Evolutionary conservation across 2,888 invertebrate genomes (phyloP), one percentile per base, ranked within the genome.

Genomic region (Lypha dubia): DNA sequence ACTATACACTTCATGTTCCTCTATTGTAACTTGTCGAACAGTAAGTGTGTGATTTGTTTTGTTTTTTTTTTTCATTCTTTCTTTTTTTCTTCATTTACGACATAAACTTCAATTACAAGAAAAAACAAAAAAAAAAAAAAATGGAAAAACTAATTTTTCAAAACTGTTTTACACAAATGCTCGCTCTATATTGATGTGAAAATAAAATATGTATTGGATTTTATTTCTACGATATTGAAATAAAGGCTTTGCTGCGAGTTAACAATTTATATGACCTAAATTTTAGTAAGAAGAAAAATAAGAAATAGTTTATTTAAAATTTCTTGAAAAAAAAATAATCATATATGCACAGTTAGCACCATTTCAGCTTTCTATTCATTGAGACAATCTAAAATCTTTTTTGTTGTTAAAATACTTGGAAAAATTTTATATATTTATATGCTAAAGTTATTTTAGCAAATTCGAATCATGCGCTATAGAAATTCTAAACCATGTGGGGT

Each of bases 91-190:
- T 24, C 17, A 5, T 8, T 28, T 11, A 63, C 35, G 63, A 71
- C 71, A 79, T 56, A 71, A 65, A 79, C 71, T 71, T 71, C 56
- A 65, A 38, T 79, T 79, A 71, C 63, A 60, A 38, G 17, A 15
- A 9, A 8, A 20, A 24, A 3, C 17, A 41, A 9, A 28, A 28
- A 9, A 41, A 41, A 15, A 32, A 15, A 9, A 41, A 41, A 15
- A n/a, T n/a, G n/a, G n/a, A n/a, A 63, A 41, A 20, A 65, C 15
- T 41, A 15, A 38, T 15, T 13, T 0, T 15, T 65, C 15, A 49
- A 75, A 22, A 65, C 22, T 13, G 5, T 56, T 75, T 38, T 53
- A 17, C 13, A 75, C 41, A 49, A 58, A 49, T 9, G 17, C 7
- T 60, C 20, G 1, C n/a, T 60, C n/a, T n/a, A 6, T 15, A 41